These are phyloP conservation scores for Ciconia stormi DNA, from an alignment of 2,113 vertebrate species.

Conservation along the genomic window DNA sequence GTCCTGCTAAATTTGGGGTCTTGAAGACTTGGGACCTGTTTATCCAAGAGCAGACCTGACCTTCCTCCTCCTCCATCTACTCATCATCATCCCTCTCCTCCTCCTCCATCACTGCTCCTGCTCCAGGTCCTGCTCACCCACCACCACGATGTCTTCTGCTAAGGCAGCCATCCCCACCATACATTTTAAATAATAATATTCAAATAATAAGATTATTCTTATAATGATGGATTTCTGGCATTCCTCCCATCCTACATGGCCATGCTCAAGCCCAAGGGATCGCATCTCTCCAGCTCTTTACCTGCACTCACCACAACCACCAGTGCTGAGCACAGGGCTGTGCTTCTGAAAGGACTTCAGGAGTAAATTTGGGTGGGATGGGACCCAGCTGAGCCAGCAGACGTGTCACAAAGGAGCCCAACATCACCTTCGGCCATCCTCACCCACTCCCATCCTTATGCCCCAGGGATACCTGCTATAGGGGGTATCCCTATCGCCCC, in stretches of 20 bases:
- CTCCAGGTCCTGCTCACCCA: neutral
- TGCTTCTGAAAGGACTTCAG: neutral
- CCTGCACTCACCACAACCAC: neutral
- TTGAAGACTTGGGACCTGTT: neutral
- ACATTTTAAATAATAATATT: neutral
- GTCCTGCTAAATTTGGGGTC: neutral
- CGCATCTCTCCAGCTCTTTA: too few species aligned
- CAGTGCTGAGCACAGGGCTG: neutral
- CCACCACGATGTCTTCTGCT: neutral
- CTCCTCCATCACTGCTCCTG: neutral
- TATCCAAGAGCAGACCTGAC: neutral
- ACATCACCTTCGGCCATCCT: neutral
- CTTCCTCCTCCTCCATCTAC: neutral
- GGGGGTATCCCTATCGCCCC: neutral
- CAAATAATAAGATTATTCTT: neutral
- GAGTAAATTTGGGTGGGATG: neutral
- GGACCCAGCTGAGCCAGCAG: neutral
- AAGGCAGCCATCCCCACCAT: fast-evolving
- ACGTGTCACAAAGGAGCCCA: too few species aligned
- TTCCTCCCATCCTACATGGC: neutral
- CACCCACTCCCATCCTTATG: too few species aligned
- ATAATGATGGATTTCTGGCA: neutral
- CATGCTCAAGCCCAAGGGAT: too few species aligned
- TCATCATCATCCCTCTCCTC: neutral
- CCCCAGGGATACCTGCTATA: neutral